These are phyloP conservation scores for Druceiella hillmani DNA, from an alignment of 2,888 invertebrate genomes.

Conservation along the genomic window DNA sequence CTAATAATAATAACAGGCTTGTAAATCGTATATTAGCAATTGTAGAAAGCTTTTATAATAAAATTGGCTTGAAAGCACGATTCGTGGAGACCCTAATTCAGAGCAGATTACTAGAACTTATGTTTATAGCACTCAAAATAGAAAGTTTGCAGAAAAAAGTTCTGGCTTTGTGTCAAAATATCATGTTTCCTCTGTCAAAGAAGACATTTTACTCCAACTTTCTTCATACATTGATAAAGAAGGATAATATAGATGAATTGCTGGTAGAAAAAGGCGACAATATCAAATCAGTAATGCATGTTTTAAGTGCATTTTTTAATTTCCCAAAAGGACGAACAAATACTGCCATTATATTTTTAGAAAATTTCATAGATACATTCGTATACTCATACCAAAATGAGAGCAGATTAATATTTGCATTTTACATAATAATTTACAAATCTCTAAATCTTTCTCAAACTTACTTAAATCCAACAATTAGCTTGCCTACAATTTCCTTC, in stretches of 20 bases:
- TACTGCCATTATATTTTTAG: constrained; percentile 32
- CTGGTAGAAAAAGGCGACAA: constrained; percentile 43
- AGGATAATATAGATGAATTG: constrained; percentile 37
- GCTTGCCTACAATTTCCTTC: constrained; percentile 32
- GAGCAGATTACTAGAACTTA: constrained; percentile 37
- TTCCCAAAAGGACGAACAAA: constrained; percentile 34
- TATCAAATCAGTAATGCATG: constrained; percentile 42
- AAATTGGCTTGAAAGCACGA: constrained; percentile 39
- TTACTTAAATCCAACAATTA: constrained; percentile 36
- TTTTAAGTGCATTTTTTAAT: constrained; percentile 39
- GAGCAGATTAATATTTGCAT: constrained; percentile 39
- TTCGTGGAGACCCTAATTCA: constrained; percentile 35
- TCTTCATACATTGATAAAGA: constrained; percentile 37
- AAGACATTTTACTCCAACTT: constrained; percentile 37
- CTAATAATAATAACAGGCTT: too few species aligned
- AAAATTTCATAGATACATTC: constrained; percentile 39
- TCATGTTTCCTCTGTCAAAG: constrained; percentile 35
- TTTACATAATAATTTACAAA: constrained; percentile 37
- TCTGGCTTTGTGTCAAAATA: constrained; percentile 18
- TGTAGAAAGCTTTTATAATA: constrained; percentile 39
- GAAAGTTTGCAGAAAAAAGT: constrained; percentile 27
- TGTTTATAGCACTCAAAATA: constrained; percentile 35
- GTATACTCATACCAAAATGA: constrained; percentile 37
- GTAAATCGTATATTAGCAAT: too few species aligned
- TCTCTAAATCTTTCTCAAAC: constrained; percentile 36